Evolutionary conservation across 2,797 vertebrate species (phyloP).

Genomic region (Triplophysa bombifrons): DNA sequence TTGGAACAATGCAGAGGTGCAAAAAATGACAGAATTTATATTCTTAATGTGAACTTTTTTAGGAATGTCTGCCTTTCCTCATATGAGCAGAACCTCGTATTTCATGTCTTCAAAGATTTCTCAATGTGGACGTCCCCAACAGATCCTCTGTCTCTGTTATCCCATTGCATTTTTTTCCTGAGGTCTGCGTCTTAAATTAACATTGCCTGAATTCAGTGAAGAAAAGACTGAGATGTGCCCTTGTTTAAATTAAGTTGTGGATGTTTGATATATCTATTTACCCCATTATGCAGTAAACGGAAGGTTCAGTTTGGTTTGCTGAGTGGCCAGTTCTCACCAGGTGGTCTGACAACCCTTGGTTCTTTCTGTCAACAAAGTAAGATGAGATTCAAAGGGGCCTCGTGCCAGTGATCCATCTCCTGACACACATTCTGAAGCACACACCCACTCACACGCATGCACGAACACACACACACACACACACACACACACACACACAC

Average conservation of each 20-base stretch:
- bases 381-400: conserved; percentile 30
- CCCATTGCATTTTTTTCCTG: conserved; percentile 13
- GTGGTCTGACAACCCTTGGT: conserved; percentile 1
- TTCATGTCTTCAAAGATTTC: not conserved
- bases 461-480: not conserved
- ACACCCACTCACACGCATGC: not conserved
- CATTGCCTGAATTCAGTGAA: not conserved
- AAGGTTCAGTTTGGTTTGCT: not conserved
- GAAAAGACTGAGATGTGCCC: not conserved
- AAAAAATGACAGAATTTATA: not conserved
- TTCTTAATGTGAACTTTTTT: not conserved
- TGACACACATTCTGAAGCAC: conserved; percentile 33
- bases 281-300: not conserved
- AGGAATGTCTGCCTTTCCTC: not conserved
- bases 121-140: conserved; percentile 4
- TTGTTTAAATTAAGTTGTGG: not conserved
- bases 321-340: not conserved
- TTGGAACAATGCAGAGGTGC: too few species aligned
- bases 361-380: conserved; percentile 34
- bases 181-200: conserved; percentile 18
- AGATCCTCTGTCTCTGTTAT: conserved; percentile 10
- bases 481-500: not conserved
- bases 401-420: conserved; percentile 21
- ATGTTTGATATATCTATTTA: not conserved
- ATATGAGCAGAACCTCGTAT: not conserved